Conservation (phyloP, 2,888 invertebrate species). For the Spisula subtruncata region DNA sequence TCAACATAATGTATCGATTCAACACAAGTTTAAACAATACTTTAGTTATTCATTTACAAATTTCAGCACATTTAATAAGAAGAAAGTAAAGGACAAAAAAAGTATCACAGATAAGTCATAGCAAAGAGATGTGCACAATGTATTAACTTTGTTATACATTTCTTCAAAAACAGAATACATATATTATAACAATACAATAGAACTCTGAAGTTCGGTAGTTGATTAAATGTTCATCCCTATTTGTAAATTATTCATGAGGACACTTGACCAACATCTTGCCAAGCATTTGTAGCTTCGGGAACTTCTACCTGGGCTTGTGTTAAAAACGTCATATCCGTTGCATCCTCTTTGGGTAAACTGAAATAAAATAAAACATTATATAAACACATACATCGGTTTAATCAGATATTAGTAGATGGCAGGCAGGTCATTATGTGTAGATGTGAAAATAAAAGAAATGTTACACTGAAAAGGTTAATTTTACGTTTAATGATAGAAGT, state of each 20-base stretch:
- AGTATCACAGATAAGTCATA: conserved; percentile 14
- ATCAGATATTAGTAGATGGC: too few relatives aligned
- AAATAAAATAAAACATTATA: too few relatives aligned
- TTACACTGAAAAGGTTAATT: too few relatives aligned
- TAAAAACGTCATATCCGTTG: conserved; percentile 78
- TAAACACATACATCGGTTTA: too few relatives aligned
- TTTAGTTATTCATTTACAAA: background rate
- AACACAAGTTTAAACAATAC: background rate
- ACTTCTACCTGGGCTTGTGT: conserved; percentile 81
- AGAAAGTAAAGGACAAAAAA: background rate
- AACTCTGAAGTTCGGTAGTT: background rate
- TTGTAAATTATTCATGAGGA: background rate
- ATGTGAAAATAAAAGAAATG: too few relatives aligned
- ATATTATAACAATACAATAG: background rate
- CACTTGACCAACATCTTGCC: conserved; percentile 49
- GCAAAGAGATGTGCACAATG: background rate
- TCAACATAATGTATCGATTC: too few relatives aligned
- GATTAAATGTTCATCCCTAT: background rate
- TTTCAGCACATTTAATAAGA: background rate
- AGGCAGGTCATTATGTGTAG: too few relatives aligned
- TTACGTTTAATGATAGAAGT: too few relatives aligned
- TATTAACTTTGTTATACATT: background rate
- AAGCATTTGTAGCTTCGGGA: conserved; percentile 60
- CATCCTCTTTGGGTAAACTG: conserved; percentile 64
- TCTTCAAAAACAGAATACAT: background rate